phyloP scores from a whole-genome alignment of 2,113 vertebrate genomes.

The Ceratotherium simum region DNA sequence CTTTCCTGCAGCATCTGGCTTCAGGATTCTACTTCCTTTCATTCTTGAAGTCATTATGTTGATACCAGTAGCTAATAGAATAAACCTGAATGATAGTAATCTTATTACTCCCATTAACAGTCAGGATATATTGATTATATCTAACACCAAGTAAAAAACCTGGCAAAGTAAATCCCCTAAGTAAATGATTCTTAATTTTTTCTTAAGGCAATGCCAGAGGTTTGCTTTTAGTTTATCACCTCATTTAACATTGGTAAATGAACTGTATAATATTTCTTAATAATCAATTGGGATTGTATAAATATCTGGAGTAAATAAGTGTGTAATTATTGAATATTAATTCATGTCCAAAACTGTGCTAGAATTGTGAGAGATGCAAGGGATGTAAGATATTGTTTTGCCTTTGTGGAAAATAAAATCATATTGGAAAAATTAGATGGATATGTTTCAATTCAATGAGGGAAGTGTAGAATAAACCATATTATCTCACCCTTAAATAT shows the following conservation, averaged over 20 bases:
- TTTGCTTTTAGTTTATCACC: neutral
- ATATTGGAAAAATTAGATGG: neutral
- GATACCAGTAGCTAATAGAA: neutral
- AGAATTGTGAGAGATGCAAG: neutral
- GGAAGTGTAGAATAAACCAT: neutral
- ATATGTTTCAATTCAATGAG: neutral
- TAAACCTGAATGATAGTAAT: neutral
- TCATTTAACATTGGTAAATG: neutral
- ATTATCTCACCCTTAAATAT: neutral
- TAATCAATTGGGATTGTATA: neutral
- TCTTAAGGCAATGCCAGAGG: neutral
- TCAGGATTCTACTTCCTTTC: neutral
- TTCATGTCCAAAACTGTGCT: neutral
- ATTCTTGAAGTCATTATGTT: neutral
- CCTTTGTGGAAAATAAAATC: neutral
- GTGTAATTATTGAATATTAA: neutral
- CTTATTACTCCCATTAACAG: neutral
- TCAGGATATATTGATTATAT: neutral
- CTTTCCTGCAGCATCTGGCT: neutral
- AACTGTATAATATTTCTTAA: neutral
- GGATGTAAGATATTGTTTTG: neutral
- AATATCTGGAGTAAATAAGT: neutral
- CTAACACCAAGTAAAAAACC: neutral
- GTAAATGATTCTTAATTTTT: neutral
- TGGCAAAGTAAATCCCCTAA: neutral